Base-by-base conservation (phyloP, 2,888 invertebrate species). In the Ophion slaviceki region DNA sequence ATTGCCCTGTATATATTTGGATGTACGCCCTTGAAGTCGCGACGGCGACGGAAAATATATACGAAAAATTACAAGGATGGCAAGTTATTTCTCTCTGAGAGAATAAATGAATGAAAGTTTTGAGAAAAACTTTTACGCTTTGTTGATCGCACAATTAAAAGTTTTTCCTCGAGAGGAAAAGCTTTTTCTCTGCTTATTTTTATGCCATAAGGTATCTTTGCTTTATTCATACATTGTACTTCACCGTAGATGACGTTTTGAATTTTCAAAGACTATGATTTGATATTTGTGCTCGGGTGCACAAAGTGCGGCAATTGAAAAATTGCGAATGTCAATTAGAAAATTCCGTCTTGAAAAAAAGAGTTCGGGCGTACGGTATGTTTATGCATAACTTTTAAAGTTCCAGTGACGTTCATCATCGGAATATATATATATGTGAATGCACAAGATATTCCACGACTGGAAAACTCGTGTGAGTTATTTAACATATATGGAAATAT, bases 91-190 rank as follows among this genome's bases (percentile, higher is more conserved):
- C 10, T 20, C 11, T 40, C 40, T 20, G 5, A 62, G 40, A 74
- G 36, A 61, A 62, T 74, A 59, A 61, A 61, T 62, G 74, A 74
- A 61, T 61, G 61, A 45, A 72, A 59, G 36, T 72, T 72, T 59
- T 36, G 10, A 53, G 14, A 70, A 8, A 71, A 71, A 72, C 36
- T 59, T 61, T 57, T 8, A 57, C 71, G 59, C 32, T 57, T 71
- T 10, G 11, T 71, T 71, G 32, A 59, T 36, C 32, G 28, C 57
- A 28, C 57, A 8, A 67, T n/a, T 67, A 20, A 17, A 59, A 59
- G 3, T 61, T 59, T 72, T 40, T 11, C 11, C 7, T 45, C 68
- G 40, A 40, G 40, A 40, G 40, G 7, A 14, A 68, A 24, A 2
- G 14, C 24, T 47, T 45, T 47, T 68, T 47, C 24, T 24, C 14